Percentiles rank a stretch among this genome's conserved stretches.
phyloP scores from a whole-genome alignment of 2,888 invertebrate genomes.

The Entomobrya multifasciata region DNA sequence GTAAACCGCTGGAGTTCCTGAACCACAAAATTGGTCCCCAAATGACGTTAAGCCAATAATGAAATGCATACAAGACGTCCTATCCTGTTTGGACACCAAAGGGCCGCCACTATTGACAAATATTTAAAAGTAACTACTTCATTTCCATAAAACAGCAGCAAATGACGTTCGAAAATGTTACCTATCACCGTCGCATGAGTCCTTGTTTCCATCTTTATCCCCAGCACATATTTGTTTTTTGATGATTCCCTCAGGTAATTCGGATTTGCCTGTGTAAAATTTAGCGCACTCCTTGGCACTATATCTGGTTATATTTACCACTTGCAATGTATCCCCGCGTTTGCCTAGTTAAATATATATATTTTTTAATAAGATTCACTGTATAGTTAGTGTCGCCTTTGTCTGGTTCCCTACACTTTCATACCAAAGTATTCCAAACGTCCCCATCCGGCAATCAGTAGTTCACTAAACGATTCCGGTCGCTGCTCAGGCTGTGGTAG shows the following conservation, averaged over 20 bases:
- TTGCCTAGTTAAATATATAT: slow-evolving; percentile 53
- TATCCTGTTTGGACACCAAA: slow-evolving; percentile 58
- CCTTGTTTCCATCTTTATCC: slow-evolving; percentile 67
- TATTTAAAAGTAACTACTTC: neutral
- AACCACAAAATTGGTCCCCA: slow-evolving; percentile 75
- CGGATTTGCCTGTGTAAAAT: slow-evolving; percentile 40
- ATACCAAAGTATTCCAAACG: slow-evolving; percentile 55
- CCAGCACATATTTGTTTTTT: slow-evolving; percentile 76
- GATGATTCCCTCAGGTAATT: slow-evolving; percentile 73
- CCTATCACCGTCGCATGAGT: slow-evolving; percentile 73
- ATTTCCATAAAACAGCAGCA: neutral
- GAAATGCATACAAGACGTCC: slow-evolving; percentile 46
- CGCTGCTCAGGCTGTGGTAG: slow-evolving; percentile 74
- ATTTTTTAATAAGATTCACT: slow-evolving; percentile 4
- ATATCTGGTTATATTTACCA: slow-evolving; percentile 69
- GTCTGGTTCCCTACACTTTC: too few relatives aligned
- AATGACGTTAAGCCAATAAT: slow-evolving; percentile 76
- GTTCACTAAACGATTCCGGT: slow-evolving; percentile 35
- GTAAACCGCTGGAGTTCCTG: slow-evolving; percentile 76
- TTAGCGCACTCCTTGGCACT: slow-evolving; percentile 69
- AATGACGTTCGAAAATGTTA: neutral
- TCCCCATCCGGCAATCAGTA: slow-evolving; percentile 61
- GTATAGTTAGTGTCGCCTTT: too few relatives aligned
- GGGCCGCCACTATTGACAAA: slow-evolving; percentile 70
- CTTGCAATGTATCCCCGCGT: slow-evolving; percentile 72